Conservation (phyloP, 2,888 invertebrate genomes). For the Amiota minor region DNA sequence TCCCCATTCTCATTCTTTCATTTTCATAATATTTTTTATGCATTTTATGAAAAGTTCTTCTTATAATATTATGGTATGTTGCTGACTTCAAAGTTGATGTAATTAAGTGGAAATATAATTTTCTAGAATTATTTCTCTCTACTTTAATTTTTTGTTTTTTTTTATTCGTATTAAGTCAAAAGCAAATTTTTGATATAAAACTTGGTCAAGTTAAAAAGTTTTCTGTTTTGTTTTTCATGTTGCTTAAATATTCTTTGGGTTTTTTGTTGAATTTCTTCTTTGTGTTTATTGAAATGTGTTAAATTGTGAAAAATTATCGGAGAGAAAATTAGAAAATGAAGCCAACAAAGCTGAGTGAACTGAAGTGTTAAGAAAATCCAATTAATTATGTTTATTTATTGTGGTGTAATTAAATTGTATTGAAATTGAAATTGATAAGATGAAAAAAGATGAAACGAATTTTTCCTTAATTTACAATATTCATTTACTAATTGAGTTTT, state of each 20-base stretch:
- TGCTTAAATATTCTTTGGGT: not conserved
- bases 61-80: no score
- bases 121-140: not conserved
- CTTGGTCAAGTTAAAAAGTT: not conserved
- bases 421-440: no score
- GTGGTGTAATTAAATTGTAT: not conserved
- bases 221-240: not conserved
- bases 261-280: not conserved
- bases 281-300: slow-evolving; percentile 16
- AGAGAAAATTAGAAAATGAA: not conserved
- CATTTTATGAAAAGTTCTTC: not conserved
- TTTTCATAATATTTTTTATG: not conserved
- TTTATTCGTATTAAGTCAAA: not conserved
- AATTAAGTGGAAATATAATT: slow-evolving; percentile 21
- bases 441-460: no score
- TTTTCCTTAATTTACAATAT: no score
- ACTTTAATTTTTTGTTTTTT: not conserved
- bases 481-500: no score
- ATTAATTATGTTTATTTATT: slow-evolving; percentile 14
- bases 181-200: not conserved
- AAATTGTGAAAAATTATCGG: slow-evolving; percentile 14
- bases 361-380: not conserved
- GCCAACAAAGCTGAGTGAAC: not conserved
- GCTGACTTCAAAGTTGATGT: slow-evolving; percentile 14
- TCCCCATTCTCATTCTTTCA: no score